Evolutionary conservation across 2,888 invertebrate species (phyloP).

Genomic region (Dryobotodes eremita): DNA sequence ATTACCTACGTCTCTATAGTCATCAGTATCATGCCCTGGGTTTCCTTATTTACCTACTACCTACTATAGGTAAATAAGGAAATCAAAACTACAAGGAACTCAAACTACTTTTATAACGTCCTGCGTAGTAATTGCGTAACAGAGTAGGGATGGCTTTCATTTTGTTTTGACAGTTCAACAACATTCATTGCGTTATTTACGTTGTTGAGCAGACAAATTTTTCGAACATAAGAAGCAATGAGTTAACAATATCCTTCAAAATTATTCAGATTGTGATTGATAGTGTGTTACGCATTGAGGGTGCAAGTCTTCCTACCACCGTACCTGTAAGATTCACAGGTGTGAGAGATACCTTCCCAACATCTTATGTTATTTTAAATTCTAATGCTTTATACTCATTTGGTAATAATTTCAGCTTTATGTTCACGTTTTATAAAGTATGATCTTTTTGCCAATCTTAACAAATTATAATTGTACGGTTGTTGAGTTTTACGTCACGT

Average conservation of each 20-base stretch:
- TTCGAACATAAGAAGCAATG: no score
- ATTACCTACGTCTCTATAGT: not conserved
- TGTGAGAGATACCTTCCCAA: no score
- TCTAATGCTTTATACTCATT: not conserved
- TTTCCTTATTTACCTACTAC: constrained; percentile 1
- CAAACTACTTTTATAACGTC: not conserved
- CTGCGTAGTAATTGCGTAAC: no score
- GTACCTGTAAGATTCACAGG: not conserved
- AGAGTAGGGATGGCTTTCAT: no score
- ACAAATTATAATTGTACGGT: constrained; percentile 5
- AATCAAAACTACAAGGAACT: constrained; percentile 4
- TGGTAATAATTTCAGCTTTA: not conserved
- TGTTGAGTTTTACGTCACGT: constrained; percentile 14
- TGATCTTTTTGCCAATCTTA: constrained; percentile 4
- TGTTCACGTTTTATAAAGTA: constrained; percentile 11
- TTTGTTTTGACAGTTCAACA: no score
- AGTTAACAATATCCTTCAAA: no score
- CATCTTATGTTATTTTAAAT: not conserved
- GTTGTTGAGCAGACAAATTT: no score
- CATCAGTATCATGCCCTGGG: not conserved
- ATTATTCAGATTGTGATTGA: no score
- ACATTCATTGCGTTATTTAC: no score
- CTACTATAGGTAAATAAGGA: not conserved
- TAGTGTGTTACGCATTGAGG: no score
- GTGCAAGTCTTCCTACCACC: not conserved